These are phyloP conservation scores for Drosophila suzukii DNA, from an alignment of 1,140 invertebrate species.

Conservation along the genomic window DNA sequence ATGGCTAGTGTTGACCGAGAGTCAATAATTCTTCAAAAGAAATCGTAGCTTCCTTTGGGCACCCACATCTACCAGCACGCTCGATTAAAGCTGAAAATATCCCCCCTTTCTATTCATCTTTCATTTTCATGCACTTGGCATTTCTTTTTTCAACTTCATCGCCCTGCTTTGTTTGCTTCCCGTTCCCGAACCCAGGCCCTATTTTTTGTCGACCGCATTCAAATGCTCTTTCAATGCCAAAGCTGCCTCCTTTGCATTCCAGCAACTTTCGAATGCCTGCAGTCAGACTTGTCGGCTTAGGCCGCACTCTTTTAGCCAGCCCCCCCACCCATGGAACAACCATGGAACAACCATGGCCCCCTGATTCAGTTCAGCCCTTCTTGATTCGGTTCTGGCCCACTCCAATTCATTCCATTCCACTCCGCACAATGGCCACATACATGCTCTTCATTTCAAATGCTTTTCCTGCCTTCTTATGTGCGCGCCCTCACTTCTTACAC, in stretches of 20 bases:
- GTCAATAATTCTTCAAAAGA: slow-evolving; percentile 46
- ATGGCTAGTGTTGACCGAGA: slow-evolving; percentile 25
- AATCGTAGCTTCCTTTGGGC: slow-evolving; percentile 24
- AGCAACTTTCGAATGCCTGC: slow-evolving; percentile 53
- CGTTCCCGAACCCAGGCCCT: neutral
- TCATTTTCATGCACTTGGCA: slow-evolving; percentile 78
- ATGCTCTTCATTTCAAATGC: slow-evolving; percentile 78
- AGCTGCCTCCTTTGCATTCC: slow-evolving; percentile 65
- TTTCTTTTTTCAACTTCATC: slow-evolving; percentile 40
- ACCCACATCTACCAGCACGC: slow-evolving; percentile 48
- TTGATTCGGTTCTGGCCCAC: slow-evolving; percentile 25
- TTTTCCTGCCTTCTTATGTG: slow-evolving; percentile 27
- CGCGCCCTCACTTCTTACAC: slow-evolving; percentile 25
- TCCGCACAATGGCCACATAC: slow-evolving; percentile 50
- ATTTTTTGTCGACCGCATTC: slow-evolving; percentile 26
- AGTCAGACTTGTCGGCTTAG: slow-evolving; percentile 78
- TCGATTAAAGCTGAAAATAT: slow-evolving; percentile 72
- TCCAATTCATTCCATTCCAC: slow-evolving; percentile 7
- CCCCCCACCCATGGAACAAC: slow-evolving; percentile 6
- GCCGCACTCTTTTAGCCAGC: slow-evolving; percentile 26
- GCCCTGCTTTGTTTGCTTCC: slow-evolving; percentile 47
- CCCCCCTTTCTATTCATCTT: slow-evolving; percentile 21
- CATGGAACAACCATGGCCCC: too few relatives aligned
- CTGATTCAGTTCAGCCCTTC: slow-evolving; percentile 5
- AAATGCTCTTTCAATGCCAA: slow-evolving; percentile 78